These are phyloP conservation scores for Lamprotornis superbus DNA, from an alignment of 2,113 vertebrate genomes.

Conservation along the genomic window DNA sequence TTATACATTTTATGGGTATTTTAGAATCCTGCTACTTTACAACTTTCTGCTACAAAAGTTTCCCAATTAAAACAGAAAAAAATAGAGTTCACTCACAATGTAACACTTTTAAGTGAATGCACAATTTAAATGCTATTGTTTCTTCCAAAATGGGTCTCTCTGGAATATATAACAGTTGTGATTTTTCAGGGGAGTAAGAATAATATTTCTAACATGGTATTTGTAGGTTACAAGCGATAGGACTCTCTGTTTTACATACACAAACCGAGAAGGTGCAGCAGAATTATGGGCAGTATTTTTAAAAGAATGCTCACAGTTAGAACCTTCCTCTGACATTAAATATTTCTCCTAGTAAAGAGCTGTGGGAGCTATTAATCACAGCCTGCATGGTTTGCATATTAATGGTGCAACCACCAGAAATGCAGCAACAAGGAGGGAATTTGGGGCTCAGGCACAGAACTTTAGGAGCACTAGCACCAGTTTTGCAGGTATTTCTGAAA, in stretches of 20 bases:
- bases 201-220: background rate
- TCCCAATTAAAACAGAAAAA: conserved; percentile 40
- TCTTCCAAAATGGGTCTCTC: background rate
- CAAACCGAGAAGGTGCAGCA: background rate
- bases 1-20: background rate
- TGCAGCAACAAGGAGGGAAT: background rate
- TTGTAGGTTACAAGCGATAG: background rate
- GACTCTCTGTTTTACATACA: background rate
- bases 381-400: background rate
- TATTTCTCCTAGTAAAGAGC: background rate
- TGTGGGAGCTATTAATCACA: background rate
- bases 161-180: background rate
- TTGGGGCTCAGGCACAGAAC: background rate
- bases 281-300: conserved; percentile 39
- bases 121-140: background rate
- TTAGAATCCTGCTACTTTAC: background rate
- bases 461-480: background rate
- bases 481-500: background rate
- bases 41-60: background rate
- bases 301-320: background rate
- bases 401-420: background rate
- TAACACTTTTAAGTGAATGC: background rate
- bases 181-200: background rate
- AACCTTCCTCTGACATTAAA: background rate
- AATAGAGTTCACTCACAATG: background rate